phyloP scores from a whole-genome alignment of 2,797 vertebrate genomes.

The Kryptolebias ocellatus region DNA sequence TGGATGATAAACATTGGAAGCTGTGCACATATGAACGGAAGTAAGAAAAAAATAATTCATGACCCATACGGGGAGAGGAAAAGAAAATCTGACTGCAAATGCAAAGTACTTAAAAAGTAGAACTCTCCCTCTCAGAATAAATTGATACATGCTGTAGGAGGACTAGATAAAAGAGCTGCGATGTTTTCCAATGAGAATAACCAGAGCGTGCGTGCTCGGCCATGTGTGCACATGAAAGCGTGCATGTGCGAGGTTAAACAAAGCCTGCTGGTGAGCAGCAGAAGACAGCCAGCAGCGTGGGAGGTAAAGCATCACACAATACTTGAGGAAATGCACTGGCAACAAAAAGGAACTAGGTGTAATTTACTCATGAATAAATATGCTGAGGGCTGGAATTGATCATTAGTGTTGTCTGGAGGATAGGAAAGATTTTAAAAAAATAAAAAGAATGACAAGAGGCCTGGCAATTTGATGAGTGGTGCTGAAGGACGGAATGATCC shows the following conservation, averaged over 20 bases:
- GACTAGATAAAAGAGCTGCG: constrained; percentile 29
- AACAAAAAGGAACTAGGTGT: constrained; percentile 72
- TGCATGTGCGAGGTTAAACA: constrained; percentile 29
- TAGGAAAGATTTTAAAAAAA: constrained; percentile 16
- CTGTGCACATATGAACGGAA: neutral
- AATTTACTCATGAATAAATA: constrained; percentile 76
- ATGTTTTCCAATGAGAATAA: constrained; percentile 37
- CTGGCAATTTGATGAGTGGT: constrained; percentile 54
- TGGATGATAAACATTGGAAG: too few relatives aligned
- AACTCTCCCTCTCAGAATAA: constrained; percentile 2
- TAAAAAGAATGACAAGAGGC: constrained; percentile 34
- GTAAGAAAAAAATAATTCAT: neutral
- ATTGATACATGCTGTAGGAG: constrained; percentile 9
- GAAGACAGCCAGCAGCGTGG: constrained; percentile 52
- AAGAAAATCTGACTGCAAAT: neutral
- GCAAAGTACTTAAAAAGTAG: neutral
- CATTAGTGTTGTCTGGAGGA: constrained; percentile 66
- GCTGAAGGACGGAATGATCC: constrained; percentile 45
- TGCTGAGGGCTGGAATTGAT: constrained; percentile 65
- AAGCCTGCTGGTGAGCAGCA: constrained; percentile 43
- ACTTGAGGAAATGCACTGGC: constrained; percentile 66
- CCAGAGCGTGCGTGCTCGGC: neutral
- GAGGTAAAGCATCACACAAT: constrained; percentile 62
- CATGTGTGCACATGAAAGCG: constrained; percentile 19
- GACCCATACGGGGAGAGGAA: neutral